Evolutionary conservation across 2,888 invertebrate genomes (phyloP), one percentile per base, ranked within the genome.

Genomic region (Cantharis rustica): DNA sequence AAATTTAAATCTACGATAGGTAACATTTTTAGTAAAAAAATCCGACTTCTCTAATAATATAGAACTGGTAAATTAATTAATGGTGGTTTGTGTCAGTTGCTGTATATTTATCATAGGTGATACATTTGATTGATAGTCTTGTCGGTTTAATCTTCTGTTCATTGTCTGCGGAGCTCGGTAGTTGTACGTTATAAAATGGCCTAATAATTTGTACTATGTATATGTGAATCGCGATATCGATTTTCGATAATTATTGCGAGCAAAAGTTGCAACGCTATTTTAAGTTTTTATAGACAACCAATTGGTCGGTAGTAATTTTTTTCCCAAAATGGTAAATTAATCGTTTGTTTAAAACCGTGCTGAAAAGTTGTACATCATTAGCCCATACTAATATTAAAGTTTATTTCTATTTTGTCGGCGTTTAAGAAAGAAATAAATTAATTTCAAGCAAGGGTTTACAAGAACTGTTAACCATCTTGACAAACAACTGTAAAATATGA

Each of bases 401-500:
- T 72, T 78, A 78, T 78, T 75, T 78, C 73, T 76, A 76, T 79
- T 75, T 78, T 75, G 80, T 80, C 80, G 80, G 80, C 77, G 66
- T 62, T 63, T 68, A 69, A 72, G 72, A 85, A 85, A 85, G 84
- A 80, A 81, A 79, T 81, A 82, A 85, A 86, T 86, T 86, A 86
- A 86, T 86, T 86, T 85, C 80, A 80, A 71, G 73, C 76, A 68
- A 73, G 71, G 78, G 75, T 83, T 84, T 84, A 84, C 84, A 84
- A 84, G 85, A 83, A 83, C 84, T 83, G 84, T 84, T 85, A 84
- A 86, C 83, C 84, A 84, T 84, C 85, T 83, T 84, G 86, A 86
- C 86, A 87, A 87, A 87, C 86, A 84, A 84, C 84, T 82, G 83
- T 87, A 85, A 86, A 86, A 86, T 86, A 86, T 86, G 85, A 85